These are phyloP conservation scores for Rynchops niger DNA, from an alignment of 2,113 vertebrate species.

Conservation along the genomic window DNA sequence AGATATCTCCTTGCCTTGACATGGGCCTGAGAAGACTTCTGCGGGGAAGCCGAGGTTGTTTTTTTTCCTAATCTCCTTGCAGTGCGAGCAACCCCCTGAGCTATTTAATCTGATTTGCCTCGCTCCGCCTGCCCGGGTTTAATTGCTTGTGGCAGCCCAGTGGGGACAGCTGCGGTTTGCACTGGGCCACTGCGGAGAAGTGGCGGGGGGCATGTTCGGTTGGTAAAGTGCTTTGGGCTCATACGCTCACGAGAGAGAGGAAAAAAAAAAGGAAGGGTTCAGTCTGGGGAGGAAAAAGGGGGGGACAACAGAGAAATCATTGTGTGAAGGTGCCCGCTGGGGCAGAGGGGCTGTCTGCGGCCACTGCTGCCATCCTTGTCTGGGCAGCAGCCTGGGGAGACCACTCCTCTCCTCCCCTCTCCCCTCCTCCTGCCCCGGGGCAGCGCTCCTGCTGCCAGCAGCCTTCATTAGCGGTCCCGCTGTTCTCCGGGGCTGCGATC, in stretches of 20 bases:
- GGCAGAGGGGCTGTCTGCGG: not conserved
- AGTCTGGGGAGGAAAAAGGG: not conserved
- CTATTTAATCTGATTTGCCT: constrained; percentile 68
- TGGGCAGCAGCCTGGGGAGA: not conserved
- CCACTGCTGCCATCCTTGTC: not conserved
- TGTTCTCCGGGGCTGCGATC: not conserved
- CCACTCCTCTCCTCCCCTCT: not conserved
- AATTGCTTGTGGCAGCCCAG: constrained; percentile 61
- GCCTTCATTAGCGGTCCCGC: not conserved
- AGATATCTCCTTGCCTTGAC: not conserved
- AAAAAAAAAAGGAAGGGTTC: not conserved
- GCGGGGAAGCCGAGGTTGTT: not conserved
- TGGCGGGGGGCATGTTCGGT: not conserved
- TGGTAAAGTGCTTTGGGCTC: not conserved
- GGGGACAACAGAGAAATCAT: not conserved
- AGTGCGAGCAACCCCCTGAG: constrained; percentile 35
- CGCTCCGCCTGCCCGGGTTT: constrained; percentile 30
- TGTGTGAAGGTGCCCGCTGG: not conserved
- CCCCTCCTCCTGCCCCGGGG: not conserved
- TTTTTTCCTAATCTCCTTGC: not conserved
- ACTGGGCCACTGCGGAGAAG: not conserved
- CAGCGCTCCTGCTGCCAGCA: not conserved
- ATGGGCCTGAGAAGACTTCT: not conserved
- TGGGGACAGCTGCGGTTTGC: constrained; percentile 43
- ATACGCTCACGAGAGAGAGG: fast-evolving